These are phyloP conservation scores for Sebastiscus tertius DNA, from an alignment of 2,797 vertebrate species.

Conservation along the genomic window DNA sequence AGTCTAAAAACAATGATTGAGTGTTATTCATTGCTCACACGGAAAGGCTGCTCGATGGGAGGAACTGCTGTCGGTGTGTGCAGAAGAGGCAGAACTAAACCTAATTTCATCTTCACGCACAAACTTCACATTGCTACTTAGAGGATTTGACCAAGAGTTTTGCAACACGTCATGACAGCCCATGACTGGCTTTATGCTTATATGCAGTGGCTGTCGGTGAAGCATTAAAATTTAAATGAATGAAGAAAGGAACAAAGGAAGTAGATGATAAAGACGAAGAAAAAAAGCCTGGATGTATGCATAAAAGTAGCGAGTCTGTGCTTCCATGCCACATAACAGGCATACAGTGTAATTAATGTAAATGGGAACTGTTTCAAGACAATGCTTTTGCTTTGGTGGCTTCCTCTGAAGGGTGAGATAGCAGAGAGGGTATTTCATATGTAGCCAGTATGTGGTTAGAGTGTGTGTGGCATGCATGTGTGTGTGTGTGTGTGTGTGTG, in stretches of 20 bases:
- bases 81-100: not conserved
- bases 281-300: not conserved
- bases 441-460: conserved; percentile 36
- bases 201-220: not conserved
- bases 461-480: not conserved
- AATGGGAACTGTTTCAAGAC: conserved; percentile 36
- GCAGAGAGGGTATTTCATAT: conserved; percentile 40
- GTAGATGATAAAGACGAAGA: not conserved
- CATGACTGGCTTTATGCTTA: not conserved
- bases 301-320: not conserved
- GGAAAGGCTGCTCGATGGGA: not conserved
- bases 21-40: not conserved
- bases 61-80: not conserved
- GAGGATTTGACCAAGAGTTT: not conserved
- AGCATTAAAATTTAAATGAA: not conserved
- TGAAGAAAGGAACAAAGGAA: not conserved
- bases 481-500: not conserved
- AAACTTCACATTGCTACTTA: not conserved
- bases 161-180: not conserved
- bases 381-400: conserved; percentile 44
- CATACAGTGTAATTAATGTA: conserved; percentile 1
- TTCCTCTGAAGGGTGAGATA: conserved; percentile 57
- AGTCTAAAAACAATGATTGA: not conserved
- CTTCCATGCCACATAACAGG: conserved; percentile 1
- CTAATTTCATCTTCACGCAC: not conserved